Conservation (phyloP, 2,113 vertebrate species). For the Ophiodon elongatus region DNA sequence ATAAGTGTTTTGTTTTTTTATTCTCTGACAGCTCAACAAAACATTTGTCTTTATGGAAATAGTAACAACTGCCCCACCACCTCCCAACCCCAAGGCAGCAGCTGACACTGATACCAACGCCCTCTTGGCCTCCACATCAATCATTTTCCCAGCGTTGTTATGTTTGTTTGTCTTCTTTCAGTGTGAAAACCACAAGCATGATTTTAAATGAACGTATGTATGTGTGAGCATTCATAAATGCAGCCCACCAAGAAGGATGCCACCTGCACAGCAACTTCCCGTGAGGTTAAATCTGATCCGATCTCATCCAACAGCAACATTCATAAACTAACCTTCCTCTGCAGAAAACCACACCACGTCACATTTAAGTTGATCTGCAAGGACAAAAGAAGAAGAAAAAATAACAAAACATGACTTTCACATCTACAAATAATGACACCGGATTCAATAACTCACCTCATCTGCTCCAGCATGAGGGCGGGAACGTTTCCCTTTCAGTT, state of each 20-base stretch:
- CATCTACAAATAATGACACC: neutral
- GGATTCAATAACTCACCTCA: constrained; percentile 27
- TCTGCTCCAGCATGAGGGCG: neutral
- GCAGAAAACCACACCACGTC: neutral
- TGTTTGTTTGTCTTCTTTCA: neutral
- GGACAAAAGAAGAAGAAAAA: neutral
- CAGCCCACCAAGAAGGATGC: neutral
- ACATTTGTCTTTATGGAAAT: neutral
- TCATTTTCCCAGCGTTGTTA: neutral
- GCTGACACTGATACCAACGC: neutral
- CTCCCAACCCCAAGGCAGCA: neutral
- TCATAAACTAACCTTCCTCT: constrained; percentile 3
- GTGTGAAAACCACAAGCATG: neutral
- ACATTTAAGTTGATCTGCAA: neutral
- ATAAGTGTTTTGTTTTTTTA: neutral
- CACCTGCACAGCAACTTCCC: no score
- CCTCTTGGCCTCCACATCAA: neutral
- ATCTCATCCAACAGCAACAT: no score
- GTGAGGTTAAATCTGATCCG: no score
- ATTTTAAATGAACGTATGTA: no score
- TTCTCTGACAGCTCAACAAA: neutral
- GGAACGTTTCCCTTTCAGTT: neutral
- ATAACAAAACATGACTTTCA: neutral
- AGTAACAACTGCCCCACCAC: neutral
- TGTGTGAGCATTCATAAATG: neutral